phyloP scores from a whole-genome alignment of 1,140 invertebrate species.

The Arctopsyche grandis region DNA sequence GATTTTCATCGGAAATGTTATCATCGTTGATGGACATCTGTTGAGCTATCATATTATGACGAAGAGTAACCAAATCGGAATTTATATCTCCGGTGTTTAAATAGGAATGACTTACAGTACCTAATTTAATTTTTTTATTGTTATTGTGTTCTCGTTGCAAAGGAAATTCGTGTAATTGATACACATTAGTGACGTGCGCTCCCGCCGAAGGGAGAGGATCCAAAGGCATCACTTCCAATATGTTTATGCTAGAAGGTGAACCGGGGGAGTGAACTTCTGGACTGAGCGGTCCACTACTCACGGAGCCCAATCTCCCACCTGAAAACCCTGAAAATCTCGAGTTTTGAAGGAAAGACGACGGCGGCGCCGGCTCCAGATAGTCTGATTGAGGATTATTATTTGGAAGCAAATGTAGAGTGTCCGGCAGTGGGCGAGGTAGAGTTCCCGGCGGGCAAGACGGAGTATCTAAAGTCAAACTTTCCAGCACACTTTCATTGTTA shows the following conservation, averaged over 20 bases:
- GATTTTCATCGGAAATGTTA: slow-evolving; percentile 59
- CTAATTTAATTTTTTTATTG: slow-evolving; percentile 58
- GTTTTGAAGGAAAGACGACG: slow-evolving; percentile 52
- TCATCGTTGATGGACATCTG: slow-evolving; percentile 62
- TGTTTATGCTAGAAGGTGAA: slow-evolving; percentile 66
- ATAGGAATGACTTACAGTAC: slow-evolving; percentile 54
- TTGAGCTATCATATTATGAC: slow-evolving; percentile 61
- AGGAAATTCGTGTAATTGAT: slow-evolving; percentile 64
- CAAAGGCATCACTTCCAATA: slow-evolving; percentile 65
- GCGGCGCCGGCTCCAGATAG: slow-evolving; percentile 53
- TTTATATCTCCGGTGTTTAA: slow-evolving; percentile 60
- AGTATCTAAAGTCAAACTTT: slow-evolving; percentile 65
- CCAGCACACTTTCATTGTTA: slow-evolving; percentile 69
- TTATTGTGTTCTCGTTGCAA: slow-evolving; percentile 63
- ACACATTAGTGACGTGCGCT: slow-evolving; percentile 64
- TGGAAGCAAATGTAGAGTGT: slow-evolving; percentile 60
- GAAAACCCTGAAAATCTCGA: slow-evolving; percentile 53
- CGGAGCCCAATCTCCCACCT: slow-evolving; percentile 55
- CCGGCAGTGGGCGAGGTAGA: slow-evolving; percentile 60
- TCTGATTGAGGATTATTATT: slow-evolving; percentile 57
- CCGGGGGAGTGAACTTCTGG: slow-evolving; percentile 63
- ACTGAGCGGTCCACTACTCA: slow-evolving; percentile 56
- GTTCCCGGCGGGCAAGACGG: slow-evolving; percentile 61
- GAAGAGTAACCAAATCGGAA: slow-evolving; percentile 61
- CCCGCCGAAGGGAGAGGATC: slow-evolving; percentile 59